Evolutionary conservation across 1,140 invertebrate species (phyloP).

Genomic region (Diorhabda carinulata): DNA sequence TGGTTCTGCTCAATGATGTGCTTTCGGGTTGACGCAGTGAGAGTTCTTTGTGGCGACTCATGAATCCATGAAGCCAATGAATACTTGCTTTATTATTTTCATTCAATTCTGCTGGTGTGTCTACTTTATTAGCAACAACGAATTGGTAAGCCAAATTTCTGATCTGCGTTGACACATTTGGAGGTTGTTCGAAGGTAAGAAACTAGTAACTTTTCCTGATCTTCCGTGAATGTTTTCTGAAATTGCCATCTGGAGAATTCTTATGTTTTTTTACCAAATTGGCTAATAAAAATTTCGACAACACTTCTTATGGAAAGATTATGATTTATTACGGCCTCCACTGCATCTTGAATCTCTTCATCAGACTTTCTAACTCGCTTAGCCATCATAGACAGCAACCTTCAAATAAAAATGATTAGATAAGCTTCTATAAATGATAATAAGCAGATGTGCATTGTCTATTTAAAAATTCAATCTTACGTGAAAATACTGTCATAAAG

Average conservation of each 20-base stretch:
- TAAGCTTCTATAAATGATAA: background rate
- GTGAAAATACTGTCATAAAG: background rate
- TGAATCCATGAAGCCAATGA: conserved; percentile 23
- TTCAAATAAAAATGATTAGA: background rate
- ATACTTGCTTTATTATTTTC: conserved; percentile 42
- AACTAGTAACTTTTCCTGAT: conserved; percentile 15
- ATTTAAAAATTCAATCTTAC: too few species aligned
- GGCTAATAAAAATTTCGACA: conserved; percentile 14
- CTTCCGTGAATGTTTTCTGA: conserved; percentile 13
- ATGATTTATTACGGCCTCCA: conserved; percentile 16
- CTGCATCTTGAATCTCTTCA: conserved; percentile 17
- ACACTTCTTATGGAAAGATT: conserved; percentile 17
- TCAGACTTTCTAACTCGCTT: conserved; percentile 9
- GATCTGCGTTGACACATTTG: conserved; percentile 31
- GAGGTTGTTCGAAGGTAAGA: conserved; percentile 19
- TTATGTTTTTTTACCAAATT: conserved; percentile 15
- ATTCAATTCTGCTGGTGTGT: conserved; percentile 39
- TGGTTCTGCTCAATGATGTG: conserved; percentile 19
- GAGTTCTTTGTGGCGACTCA: conserved; percentile 17
- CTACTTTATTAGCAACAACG: conserved; percentile 29
- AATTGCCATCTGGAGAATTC: conserved; percentile 5
- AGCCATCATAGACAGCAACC: background rate
- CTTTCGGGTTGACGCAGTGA: conserved; percentile 20
- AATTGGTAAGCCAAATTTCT: conserved; percentile 34
- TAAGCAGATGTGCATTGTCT: too few species aligned